phyloP scores from a whole-genome alignment of 2,113 vertebrate species.

The Gavia stellata region DNA sequence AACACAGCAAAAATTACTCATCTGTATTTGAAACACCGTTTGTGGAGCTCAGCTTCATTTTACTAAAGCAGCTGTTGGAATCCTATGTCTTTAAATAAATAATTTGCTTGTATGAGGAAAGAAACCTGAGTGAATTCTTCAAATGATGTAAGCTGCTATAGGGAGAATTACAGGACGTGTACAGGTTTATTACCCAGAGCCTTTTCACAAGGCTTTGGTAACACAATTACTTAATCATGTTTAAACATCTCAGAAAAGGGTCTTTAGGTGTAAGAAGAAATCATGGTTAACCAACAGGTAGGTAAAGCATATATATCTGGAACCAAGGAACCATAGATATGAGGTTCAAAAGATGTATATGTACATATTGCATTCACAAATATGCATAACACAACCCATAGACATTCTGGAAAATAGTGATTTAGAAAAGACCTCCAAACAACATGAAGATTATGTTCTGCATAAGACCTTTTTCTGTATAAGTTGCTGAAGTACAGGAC shows the following conservation, averaged over 20 bases:
- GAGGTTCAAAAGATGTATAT: background rate
- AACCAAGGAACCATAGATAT: background rate
- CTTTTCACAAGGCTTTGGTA: background rate
- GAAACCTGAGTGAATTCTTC: background rate
- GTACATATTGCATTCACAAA: background rate
- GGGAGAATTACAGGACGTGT: background rate
- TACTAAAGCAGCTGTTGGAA: background rate
- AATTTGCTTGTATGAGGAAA: background rate
- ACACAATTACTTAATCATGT: background rate
- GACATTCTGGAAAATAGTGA: background rate
- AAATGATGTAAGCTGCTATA: background rate
- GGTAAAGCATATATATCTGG: background rate
- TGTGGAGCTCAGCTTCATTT: background rate
- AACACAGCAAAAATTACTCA: slow-evolving; percentile 1
- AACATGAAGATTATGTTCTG: background rate
- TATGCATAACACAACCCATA: background rate
- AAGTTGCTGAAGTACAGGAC: background rate
- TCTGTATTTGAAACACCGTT: background rate
- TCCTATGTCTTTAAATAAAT: background rate
- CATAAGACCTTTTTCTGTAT: background rate
- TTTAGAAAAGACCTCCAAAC: background rate
- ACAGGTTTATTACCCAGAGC: background rate
- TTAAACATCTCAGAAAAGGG: background rate
- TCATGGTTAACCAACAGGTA: background rate
- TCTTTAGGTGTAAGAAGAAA: background rate